Evolutionary conservation across 1,140 invertebrate species (phyloP).

Genomic region (Maconellicoccus hirsutus): DNA sequence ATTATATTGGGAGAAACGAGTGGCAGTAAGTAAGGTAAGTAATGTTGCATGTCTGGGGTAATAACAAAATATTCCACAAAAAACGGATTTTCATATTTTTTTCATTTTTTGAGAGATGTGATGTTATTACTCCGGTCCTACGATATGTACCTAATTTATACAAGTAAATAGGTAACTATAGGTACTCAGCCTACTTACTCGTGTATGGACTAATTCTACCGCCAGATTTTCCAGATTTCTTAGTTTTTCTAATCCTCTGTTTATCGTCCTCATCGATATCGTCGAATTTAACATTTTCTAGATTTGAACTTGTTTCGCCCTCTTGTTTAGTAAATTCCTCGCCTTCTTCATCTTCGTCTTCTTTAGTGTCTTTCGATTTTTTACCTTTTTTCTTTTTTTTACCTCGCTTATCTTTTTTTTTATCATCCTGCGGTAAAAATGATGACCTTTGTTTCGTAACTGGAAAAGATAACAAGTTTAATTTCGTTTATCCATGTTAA

Average conservation of each 20-base stretch:
- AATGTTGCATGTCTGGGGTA: no score
- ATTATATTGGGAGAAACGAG: neutral
- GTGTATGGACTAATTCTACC: neutral
- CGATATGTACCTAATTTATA: neutral
- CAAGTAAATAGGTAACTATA: no score
- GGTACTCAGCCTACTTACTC: neutral
- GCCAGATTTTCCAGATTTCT: neutral
- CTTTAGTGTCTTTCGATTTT: neutral
- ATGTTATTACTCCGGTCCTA: neutral
- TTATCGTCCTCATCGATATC: neutral
- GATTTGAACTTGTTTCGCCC: neutral
- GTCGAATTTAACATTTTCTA: neutral
- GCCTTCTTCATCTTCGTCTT: neutral
- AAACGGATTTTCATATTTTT: neutral
- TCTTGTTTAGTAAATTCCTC: neutral
- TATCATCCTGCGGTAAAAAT: slow-evolving; percentile 4
- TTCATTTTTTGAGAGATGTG: neutral
- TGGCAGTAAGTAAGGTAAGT: no score
- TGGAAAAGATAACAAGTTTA: neutral
- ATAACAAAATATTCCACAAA: neutral
- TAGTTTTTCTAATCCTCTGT: neutral
- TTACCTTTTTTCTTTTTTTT: slow-evolving; percentile 15
- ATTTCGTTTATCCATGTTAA: no score
- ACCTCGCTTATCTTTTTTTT: slow-evolving; percentile 3
- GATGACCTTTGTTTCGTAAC: slow-evolving; percentile 9